Conservation (phyloP, 2,888 invertebrate genomes). For the Orchesellides sinensis region DNA sequence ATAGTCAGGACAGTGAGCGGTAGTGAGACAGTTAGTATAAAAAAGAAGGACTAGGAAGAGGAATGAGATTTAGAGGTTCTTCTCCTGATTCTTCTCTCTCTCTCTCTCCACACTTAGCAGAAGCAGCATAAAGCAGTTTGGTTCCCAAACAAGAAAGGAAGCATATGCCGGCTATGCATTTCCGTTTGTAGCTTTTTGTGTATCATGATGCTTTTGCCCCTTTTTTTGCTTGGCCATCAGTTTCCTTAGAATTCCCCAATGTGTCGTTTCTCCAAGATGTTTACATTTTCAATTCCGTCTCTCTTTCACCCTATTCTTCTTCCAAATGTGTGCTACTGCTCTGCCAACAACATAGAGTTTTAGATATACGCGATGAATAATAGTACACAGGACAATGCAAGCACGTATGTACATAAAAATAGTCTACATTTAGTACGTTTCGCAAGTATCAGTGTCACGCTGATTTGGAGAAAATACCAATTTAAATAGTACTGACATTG, state of each 20-base stretch:
- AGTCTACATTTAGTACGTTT: neutral
- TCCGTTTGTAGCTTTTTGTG: neutral
- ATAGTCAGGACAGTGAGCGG: conserved; percentile 29
- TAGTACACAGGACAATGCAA: conserved; percentile 14
- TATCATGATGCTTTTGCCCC: conserved; percentile 13
- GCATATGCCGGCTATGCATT: neutral
- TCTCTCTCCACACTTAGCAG: conserved; percentile 28
- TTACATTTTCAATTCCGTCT: conserved; percentile 75
- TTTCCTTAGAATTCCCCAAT: conserved; percentile 73
- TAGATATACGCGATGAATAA: no score
- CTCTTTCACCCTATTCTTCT: conserved; percentile 46
- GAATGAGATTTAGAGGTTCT: conserved; percentile 44
- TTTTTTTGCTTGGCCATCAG: conserved; percentile 65
- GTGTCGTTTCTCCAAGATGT: conserved; percentile 74
- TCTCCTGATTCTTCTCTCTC: conserved; percentile 11
- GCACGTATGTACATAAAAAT: conserved; percentile 2
- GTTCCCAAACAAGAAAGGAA: conserved; percentile 35
- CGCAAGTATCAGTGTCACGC: neutral
- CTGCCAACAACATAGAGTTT: no score
- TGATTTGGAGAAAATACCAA: conserved; percentile 41
- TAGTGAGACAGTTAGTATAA: neutral
- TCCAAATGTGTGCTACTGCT: neutral
- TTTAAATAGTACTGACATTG: conserved; percentile 58
- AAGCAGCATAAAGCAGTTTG: no score
- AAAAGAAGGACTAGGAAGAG: neutral